Evolutionary conservation across 2,113 vertebrate species (phyloP).

Genomic region (Oreochromis spilurus): DNA sequence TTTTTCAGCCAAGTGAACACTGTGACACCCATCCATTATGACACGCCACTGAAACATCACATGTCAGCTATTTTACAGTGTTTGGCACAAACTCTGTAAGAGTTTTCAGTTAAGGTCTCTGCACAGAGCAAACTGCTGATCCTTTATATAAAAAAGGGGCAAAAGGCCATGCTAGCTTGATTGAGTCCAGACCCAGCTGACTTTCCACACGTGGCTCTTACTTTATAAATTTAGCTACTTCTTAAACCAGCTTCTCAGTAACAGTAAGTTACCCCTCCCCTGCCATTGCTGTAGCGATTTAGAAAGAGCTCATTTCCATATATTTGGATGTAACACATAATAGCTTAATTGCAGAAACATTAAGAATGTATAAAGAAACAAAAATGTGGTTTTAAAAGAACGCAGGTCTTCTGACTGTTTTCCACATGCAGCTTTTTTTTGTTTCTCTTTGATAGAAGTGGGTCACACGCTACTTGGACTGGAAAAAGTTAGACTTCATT

Average conservation of each 20-base stretch:
- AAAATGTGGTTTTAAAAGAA: conserved; percentile 19
- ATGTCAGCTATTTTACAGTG: conserved; percentile 34
- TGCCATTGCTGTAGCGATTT: background rate
- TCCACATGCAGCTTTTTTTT: conserved; percentile 38
- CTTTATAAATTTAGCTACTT: conserved; percentile 21
- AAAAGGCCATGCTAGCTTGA: conserved; percentile 45
- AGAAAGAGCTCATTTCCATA: background rate
- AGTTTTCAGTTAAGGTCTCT: conserved; percentile 43
- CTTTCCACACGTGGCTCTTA: conserved; percentile 46
- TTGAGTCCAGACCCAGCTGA: conserved; percentile 51
- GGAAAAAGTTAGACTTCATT: conserved; percentile 71
- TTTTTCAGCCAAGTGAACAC: background rate
- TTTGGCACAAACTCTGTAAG: conserved; percentile 16
- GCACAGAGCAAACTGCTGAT: conserved; percentile 15
- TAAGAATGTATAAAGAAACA: background rate
- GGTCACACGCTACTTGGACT: conserved; percentile 62
- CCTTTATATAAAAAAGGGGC: conserved; percentile 18
- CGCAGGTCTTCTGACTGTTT: conserved; percentile 27
- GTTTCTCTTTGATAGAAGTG: conserved; percentile 54
- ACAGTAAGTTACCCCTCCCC: background rate
- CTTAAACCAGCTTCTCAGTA: background rate
- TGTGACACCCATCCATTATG: background rate
- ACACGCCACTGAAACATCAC: background rate
- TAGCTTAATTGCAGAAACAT: conserved; percentile 7
- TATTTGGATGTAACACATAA: conserved; percentile 20